Evolutionary conservation across 1,140 invertebrate species (phyloP).

Genomic region (Venturia canescens): DNA sequence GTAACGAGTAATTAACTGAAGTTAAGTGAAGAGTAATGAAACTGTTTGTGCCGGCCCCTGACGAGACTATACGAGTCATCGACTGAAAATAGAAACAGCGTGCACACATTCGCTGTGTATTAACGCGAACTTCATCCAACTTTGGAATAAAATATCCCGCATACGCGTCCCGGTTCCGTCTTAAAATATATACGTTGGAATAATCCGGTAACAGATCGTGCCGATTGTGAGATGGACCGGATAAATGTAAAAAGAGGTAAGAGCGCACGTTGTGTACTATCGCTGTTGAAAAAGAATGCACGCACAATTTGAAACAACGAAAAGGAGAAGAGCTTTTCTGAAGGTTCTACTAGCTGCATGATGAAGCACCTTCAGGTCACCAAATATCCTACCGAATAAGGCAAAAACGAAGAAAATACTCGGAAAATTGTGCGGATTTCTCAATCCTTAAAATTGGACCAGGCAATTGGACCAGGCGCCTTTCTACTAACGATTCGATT

Average conservation of each 20-base stretch:
- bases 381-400: too few relatives aligned
- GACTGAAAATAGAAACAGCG: constrained; percentile 3
- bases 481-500: too few relatives aligned
- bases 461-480: too few relatives aligned
- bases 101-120: neutral
- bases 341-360: neutral
- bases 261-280: neutral
- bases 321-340: neutral
- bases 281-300: neutral
- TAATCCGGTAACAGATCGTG: neutral
- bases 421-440: too few relatives aligned
- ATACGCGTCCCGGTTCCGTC: neutral
- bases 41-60: neutral
- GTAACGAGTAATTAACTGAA: constrained; percentile 26
- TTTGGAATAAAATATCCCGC: neutral
- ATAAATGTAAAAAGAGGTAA: neutral
- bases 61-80: neutral
- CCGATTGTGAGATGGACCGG: constrained; percentile 1
- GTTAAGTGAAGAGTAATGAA: neutral
- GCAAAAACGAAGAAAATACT: too few relatives aligned
- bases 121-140: neutral
- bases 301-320: neutral
- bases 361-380: neutral
- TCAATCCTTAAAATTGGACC: too few relatives aligned
- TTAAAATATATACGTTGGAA: neutral